Evolutionary conservation across 2,113 vertebrate genomes (phyloP), one percentile per base, ranked within the genome.

Genomic region (Pelecanoides urinatrix): DNA sequence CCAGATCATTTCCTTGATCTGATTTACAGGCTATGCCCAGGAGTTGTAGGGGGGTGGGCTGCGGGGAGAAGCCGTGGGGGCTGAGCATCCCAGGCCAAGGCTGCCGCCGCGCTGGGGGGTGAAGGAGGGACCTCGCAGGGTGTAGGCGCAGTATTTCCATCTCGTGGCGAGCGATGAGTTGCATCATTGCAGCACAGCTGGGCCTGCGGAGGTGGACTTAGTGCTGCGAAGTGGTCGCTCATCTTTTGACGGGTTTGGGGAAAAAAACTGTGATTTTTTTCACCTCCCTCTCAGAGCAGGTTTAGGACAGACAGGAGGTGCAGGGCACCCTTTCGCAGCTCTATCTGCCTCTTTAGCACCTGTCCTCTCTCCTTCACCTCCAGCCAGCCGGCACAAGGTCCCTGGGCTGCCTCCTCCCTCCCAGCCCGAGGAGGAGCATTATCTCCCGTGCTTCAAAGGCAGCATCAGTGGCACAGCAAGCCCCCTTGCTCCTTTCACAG

Each of bases 1-100:
- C 7, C 62, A 94, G 94, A 96, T 95, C 7, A 73, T 97, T 96
- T 96, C 81, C 93, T 82, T 88, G 92, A 91, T 96, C 90, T 93
- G 84, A 87, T 95, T 94, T 91, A 55, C 22, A 25, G 90, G 81
- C 87, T 73, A 7, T 89, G 86, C 56, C 76, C 70, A 87, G 70
- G 66, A 75, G 59, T 0, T 27, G 8, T 3, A 44, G 72, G 88
- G 75, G 92, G 95, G 92, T 95, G 82, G 56, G 81, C 34, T 73
- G 86, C 44, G 30, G 91, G 52, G 71, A 75, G 82, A 53, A 78
- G 68, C 72, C 0, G 0, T 26, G 75, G 62, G 56, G 53, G 19
- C 68, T 61, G 21, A 86, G 81, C 44, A 52, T 16, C 81, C 73
- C 63, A 1, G 49, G 34, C 22, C 0, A 1, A 6, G 32, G 78